Base-by-base conservation (phyloP, 2,113 vertebrate species). In the Colinus virginianus region DNA sequence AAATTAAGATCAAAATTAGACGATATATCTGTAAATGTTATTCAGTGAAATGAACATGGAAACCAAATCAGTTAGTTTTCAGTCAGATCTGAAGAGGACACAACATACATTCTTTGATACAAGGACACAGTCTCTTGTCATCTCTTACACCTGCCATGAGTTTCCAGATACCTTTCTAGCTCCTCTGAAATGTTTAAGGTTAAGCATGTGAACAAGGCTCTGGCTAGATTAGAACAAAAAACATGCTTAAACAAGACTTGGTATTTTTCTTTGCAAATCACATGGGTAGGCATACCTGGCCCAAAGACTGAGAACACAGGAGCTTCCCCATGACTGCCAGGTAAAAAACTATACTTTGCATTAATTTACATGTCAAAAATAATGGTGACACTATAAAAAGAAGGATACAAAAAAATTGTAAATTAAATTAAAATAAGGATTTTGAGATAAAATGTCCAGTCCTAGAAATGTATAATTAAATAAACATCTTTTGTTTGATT, bases 51-150 rank as follows among this genome's bases (percentile, higher is more conserved):
- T 56, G 20, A 75, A 82, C 32, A 38, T 64, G 71, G 68, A 78
- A 84, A 42, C 12, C 16, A 66, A 87, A 58, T 3, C 2, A 2
- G 2, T 55, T 79, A 53, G 14, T 53, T 53, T 53, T 53, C 51
- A 53, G 49, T 26, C 25, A 53, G 51, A 53, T 88, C 21, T 58
- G 64, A 64, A 67, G 26, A 21, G 17, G 7, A 38, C 12, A 14
- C 6, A 22, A 2, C 11, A 13, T 26, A 11, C 23, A 1, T 82
- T 87, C 58, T 12, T 28, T 72, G 64, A 19, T 36, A 14, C 1
- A 4, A 9, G 18, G 7, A 16, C 2, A 9, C 7, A 4, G 71
- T 72, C 48, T 23, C 0, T 0, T 0, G 2, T 22, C 17, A 6
- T 36, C 18, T 72, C 30, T 34, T 64, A 2, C 0, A 4, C 38